A percentile compares a stretch with the other conserved stretches of the same genome.
Evolutionary conservation across 2,888 invertebrate genomes (phyloP).

Genomic region (Mantis religiosa): DNA sequence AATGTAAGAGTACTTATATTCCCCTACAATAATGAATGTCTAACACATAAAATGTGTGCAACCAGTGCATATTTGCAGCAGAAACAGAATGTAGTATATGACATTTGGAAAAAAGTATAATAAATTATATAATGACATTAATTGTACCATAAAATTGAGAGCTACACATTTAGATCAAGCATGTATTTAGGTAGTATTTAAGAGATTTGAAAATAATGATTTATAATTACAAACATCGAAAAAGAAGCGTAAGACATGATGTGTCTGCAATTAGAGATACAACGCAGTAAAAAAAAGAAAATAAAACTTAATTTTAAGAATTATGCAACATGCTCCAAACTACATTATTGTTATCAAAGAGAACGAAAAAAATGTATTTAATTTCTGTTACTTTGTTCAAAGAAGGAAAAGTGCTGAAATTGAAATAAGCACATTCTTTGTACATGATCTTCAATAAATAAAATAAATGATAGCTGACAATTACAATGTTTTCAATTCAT

Average conservation of each 20-base stretch:
- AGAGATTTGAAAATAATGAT: background rate
- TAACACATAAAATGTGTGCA: background rate
- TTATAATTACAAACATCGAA: background rate
- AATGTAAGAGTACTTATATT: background rate
- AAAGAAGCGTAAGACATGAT: background rate
- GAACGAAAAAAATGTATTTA: background rate
- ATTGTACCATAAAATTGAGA: background rate
- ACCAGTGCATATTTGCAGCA: background rate
- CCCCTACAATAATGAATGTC: background rate
- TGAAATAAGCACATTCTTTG: background rate
- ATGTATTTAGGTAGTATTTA: background rate
- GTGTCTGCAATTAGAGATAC: background rate
- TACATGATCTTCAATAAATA: background rate
- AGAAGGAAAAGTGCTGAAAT: background rate
- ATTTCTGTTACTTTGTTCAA: background rate
- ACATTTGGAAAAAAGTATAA: background rate
- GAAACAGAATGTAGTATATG: background rate
- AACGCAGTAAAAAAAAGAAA: background rate
- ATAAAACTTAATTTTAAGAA: background rate
- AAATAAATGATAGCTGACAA: background rate
- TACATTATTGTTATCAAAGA: background rate
- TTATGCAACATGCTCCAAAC: background rate
- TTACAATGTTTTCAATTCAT: no score
- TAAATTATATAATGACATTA: background rate
- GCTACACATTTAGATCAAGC: background rate